Conservation (phyloP, 2,797 vertebrate species). For the Psittacula echo region DNA sequence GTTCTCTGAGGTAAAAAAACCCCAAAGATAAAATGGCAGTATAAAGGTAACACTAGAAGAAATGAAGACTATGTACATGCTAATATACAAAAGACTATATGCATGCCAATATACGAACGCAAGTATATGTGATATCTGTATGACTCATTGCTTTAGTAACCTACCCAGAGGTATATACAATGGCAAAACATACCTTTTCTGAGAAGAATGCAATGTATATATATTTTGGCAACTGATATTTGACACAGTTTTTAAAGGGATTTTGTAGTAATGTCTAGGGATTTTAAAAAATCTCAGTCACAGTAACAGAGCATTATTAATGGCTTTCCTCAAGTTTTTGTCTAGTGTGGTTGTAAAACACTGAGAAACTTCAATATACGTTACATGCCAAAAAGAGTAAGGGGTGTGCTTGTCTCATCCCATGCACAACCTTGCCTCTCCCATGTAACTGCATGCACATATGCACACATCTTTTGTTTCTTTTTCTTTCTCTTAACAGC, state of each 20-base stretch:
- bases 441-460: not conserved
- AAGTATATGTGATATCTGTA: not conserved
- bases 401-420: not conserved
- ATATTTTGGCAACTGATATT: not conserved
- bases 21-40: not conserved
- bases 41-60: not conserved
- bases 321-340: not conserved
- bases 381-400: not conserved
- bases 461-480: not conserved
- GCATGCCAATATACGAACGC: not conserved
- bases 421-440: not conserved
- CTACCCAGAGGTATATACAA: not conserved
- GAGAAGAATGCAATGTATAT: not conserved
- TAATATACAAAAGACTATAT: not conserved
- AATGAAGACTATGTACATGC: not conserved
- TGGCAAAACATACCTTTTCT: not conserved
- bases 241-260: not conserved
- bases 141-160: not conserved
- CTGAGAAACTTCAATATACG: not conserved
- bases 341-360: not conserved
- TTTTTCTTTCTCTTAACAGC: not conserved
- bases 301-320: not conserved
- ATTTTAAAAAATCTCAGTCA: not conserved
- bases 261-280: not conserved
- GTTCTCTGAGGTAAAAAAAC: not conserved